Conservation (phyloP, 1,140 invertebrate genomes). For the Thalassaphorura encarpata region DNA sequence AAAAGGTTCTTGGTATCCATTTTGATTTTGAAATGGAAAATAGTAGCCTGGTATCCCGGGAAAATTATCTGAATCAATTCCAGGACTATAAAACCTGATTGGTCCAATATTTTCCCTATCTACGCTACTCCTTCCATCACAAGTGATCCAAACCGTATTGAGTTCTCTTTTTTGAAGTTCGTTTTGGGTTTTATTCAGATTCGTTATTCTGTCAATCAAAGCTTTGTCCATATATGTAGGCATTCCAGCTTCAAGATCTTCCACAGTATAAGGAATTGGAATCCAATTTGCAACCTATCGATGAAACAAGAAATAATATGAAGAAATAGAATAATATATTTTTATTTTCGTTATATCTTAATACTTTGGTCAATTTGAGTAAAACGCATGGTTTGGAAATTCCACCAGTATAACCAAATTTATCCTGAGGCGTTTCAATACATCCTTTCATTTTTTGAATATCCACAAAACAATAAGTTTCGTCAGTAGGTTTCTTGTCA, state of each 20-base stretch:
- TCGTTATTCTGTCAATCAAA: not conserved
- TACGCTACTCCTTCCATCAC: constrained; percentile 77
- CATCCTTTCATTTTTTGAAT: not conserved
- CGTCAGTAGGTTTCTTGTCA: not conserved
- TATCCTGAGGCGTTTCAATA: not conserved
- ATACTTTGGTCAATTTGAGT: constrained; percentile 70
- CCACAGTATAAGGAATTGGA: not conserved
- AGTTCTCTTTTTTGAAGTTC: too few species aligned
- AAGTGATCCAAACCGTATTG: constrained; percentile 76
- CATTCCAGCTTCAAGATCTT: not conserved
- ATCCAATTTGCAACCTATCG: not conserved
- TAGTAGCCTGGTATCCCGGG: constrained; percentile 63
- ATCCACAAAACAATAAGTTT: not conserved
- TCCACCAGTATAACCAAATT: not conserved
- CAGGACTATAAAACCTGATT: constrained; percentile 54
- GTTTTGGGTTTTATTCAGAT: too few species aligned
- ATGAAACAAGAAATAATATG: too few species aligned
- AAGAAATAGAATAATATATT: too few species aligned
- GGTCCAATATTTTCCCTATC: constrained; percentile 79
- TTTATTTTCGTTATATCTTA: not conserved
- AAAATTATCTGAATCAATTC: not conserved
- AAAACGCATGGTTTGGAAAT: constrained; percentile 62
- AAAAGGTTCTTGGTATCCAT: constrained; percentile 35
- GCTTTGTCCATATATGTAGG: not conserved
- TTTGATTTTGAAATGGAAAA: constrained; percentile 60